Evolutionary conservation across 2,113 vertebrate genomes (phyloP).

Genomic region (Junco hyemalis): DNA sequence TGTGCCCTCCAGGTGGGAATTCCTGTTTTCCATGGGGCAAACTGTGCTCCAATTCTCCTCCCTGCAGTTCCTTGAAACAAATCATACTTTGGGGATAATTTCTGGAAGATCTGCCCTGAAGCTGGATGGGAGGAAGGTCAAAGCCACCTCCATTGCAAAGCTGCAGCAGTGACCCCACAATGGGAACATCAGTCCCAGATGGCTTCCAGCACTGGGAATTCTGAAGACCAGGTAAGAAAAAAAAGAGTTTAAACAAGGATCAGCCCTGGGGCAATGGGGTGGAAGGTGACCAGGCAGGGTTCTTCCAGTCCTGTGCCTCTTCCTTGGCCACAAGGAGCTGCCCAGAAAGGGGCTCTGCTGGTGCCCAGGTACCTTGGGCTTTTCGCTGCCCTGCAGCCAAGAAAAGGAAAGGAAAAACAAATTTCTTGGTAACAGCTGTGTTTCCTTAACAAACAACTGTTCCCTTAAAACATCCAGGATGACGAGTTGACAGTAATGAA

Average conservation of each 20-base stretch:
- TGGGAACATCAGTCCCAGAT: rapidly evolving
- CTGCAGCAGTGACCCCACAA: not conserved
- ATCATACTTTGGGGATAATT: not conserved
- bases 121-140: not conserved
- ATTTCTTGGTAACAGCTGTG: slow-evolving; percentile 72
- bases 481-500: slow-evolving; percentile 71
- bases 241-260: not conserved
- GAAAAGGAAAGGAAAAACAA: slow-evolving; percentile 43
- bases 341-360: not conserved
- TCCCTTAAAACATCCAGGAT: slow-evolving; percentile 68
- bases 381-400: slow-evolving; percentile 13
- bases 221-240: not conserved
- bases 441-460: slow-evolving; percentile 76
- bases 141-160: not conserved
- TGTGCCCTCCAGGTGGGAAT: not conserved
- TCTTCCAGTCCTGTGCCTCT: not conserved
- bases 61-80: not conserved
- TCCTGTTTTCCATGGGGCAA: not conserved
- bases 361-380: not conserved
- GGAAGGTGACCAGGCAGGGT: not conserved
- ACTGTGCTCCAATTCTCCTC: not conserved
- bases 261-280: not conserved
- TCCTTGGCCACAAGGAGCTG: not conserved
- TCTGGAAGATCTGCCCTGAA: not conserved
- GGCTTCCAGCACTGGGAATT: not conserved